A percentile compares a stretch with the other conserved stretches of the same genome.
Conservation (phyloP, 2,113 vertebrate species). For the Piaya cayana region DNA sequence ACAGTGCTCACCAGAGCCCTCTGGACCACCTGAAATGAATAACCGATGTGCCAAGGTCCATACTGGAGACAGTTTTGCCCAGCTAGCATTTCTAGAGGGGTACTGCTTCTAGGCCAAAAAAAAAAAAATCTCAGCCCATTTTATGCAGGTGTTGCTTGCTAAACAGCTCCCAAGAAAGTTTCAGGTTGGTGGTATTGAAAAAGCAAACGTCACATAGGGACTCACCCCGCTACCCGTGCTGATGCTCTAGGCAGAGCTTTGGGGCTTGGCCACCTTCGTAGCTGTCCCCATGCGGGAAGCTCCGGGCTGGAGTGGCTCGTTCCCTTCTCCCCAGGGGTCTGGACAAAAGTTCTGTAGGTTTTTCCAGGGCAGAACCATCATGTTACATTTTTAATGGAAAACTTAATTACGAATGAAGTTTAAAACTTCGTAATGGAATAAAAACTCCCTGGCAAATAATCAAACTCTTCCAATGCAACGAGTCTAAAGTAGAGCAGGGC, state of each 20-base stretch:
- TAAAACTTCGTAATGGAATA: background rate
- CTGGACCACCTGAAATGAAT: fast-evolving
- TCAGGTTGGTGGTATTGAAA: background rate
- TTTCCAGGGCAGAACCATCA: background rate
- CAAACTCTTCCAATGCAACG: fast-evolving
- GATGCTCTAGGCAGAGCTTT: background rate
- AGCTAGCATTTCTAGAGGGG: background rate
- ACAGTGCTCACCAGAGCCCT: fast-evolving
- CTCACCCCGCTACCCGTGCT: fast-evolving
- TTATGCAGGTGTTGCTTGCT: fast-evolving
- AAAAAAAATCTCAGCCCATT: fast-evolving
- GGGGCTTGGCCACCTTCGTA: background rate
- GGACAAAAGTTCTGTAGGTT: too few species aligned
- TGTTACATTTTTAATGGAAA: background rate
- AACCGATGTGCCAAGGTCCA: fast-evolving
- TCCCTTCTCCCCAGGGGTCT: background rate
- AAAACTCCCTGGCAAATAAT: background rate
- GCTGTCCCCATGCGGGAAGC: fast-evolving
- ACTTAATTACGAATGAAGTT: too few species aligned
- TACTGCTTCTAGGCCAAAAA: background rate
- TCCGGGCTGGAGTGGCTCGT: background rate
- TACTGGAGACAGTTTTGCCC: fast-evolving
- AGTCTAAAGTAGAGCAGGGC: background rate
- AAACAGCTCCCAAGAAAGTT: background rate
- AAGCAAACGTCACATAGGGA: fast-evolving